Evolutionary conservation across 2,113 vertebrate species (phyloP), one percentile per base, ranked within the genome.

Genomic region (Pterocles gutturalis): DNA sequence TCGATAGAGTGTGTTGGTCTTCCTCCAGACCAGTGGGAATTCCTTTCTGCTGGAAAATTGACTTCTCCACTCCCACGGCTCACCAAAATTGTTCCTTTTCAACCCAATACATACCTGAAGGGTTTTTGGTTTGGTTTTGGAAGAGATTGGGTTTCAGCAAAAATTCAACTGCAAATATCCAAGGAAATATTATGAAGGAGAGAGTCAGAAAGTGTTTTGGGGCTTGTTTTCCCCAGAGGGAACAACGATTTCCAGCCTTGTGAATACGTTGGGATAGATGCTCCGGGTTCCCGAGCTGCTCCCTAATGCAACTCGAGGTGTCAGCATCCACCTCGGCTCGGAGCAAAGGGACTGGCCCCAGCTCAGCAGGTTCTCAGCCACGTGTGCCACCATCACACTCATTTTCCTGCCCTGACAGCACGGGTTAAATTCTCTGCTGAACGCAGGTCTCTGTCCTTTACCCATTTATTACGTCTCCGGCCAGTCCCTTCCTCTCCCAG

Each of bases 251-350:
- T n/a, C 43, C 66, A 76, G 61, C 46, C 18, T 78, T 73, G 29
- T 25, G 22, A 60, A 43, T 10, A 14, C 13, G 26, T 25, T 0
- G 2, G 43, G 45, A 17, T 8, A 5, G 45, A 17, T 8, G 5
- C 36, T 70, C 78, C 38, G 5, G 51, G 7, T 19, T 84, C 41
- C 66, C 60, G 8, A n/a, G 54, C 33, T 69, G 58, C 49, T 83
- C 38, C 45, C 45, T 65, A 16, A n/a, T 1, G 4, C 60, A 28
- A 15, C 26, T 29, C 67, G 3, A 24, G 65, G 71, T 6, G 26
- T 15, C 9, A 4, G 33, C 19, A 29, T 19, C 34, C 67, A 25
- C 21, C 49, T 69, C 0, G 0, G 43, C 62, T 51, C 8, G 0
- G 2, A 46, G 36, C 18, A 8, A n/a, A 20, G 60, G 61, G 49